phyloP scores from a whole-genome alignment of 2,797 vertebrate species.

The Thaleichthys pacificus region DNA sequence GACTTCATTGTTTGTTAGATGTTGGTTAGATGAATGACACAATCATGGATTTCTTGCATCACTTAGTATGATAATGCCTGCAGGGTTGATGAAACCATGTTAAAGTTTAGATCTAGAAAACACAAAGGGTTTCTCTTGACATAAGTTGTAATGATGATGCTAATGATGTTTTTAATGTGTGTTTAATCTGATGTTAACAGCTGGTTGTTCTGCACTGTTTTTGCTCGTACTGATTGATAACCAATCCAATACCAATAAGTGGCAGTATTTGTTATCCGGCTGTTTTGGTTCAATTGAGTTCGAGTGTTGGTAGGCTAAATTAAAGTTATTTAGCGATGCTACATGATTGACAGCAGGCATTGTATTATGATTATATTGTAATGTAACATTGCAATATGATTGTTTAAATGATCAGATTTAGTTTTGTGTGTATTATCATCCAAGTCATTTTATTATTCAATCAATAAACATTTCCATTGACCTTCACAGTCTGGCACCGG shows the following conservation, averaged over 20 bases:
- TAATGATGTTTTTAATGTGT: slow-evolving; percentile 54
- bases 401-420: too few relatives aligned
- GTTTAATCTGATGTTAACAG: slow-evolving; percentile 35
- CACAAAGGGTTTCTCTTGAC: slow-evolving; percentile 27
- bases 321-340: too few relatives aligned
- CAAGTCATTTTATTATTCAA: too few relatives aligned
- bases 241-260: slow-evolving; percentile 32
- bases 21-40: not conserved
- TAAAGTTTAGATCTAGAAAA: slow-evolving; percentile 35
- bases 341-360: too few relatives aligned
- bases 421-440: too few relatives aligned
- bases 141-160: slow-evolving; percentile 44
- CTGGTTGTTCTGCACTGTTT: slow-evolving; percentile 21
- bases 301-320: too few relatives aligned
- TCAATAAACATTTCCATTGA: too few relatives aligned
- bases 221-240: slow-evolving; percentile 29
- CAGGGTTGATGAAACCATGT: slow-evolving; percentile 11
- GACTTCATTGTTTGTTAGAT: slow-evolving; percentile 7
- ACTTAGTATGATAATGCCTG: slow-evolving; percentile 4
- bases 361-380: too few relatives aligned
- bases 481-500: too few relatives aligned
- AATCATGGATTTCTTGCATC: slow-evolving; percentile 19
- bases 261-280: slow-evolving; percentile 27
- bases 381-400: too few relatives aligned
- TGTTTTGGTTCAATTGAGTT: slow-evolving; percentile 13